Percentiles rank a stretch among this genome's conserved stretches.
Evolutionary conservation across 2,797 vertebrate species (phyloP).

Genomic region (Myotis pilosus): DNA sequence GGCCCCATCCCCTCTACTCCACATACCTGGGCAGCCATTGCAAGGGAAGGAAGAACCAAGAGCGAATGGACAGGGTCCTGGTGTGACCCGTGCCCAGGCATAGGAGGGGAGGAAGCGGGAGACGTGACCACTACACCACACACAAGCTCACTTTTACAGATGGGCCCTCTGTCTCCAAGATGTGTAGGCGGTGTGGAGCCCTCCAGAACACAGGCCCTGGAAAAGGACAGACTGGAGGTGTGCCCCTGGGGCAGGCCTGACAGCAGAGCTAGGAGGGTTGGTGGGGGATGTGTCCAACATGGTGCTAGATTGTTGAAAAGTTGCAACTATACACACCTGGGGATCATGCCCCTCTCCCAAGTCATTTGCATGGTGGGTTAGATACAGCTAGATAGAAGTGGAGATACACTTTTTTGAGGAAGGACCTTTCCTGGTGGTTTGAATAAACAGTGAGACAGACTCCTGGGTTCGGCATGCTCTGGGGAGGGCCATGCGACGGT

Average conservation of each 20-base stretch:
- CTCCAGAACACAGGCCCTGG: slow-evolving; percentile 11
- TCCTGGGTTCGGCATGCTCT: slow-evolving; percentile 85
- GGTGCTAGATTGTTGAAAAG: slow-evolving; percentile 60
- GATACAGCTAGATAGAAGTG: slow-evolving; percentile 57
- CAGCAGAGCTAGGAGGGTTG: slow-evolving; percentile 22
- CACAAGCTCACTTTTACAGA: background rate
- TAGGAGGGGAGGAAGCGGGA: background rate
- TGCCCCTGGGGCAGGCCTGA: slow-evolving; percentile 6
- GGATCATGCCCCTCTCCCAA: slow-evolving; percentile 57
- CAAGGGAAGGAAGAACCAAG: background rate
- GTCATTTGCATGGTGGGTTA: slow-evolving; percentile 30
- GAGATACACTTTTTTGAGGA: slow-evolving; percentile 57
- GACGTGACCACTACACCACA: background rate
- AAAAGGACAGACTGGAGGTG: background rate
- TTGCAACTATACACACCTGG: slow-evolving; percentile 60
- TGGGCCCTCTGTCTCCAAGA: slow-evolving; percentile 2
- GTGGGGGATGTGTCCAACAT: slow-evolving; percentile 29
- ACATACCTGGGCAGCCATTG: background rate
- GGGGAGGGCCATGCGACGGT: slow-evolving; percentile 87
- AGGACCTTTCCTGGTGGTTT: slow-evolving; percentile 80
- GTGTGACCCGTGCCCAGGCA: background rate
- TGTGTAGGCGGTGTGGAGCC: background rate
- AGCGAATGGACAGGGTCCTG: background rate
- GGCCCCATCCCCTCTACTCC: background rate
- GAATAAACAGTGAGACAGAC: slow-evolving; percentile 81